Conservation (phyloP, 2,797 vertebrate genomes). For the Poecilia velifera region DNA sequence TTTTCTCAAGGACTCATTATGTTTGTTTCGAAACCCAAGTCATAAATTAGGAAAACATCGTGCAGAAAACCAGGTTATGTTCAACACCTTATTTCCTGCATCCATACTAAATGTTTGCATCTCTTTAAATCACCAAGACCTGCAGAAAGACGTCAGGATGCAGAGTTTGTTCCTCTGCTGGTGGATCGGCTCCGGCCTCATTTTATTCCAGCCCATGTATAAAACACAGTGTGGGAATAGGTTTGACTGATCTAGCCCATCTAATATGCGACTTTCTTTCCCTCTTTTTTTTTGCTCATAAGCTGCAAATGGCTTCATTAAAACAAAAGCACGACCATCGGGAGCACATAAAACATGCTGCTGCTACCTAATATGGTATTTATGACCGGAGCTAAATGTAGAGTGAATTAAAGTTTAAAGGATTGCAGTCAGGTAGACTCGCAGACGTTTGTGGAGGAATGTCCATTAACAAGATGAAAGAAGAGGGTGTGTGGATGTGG, state of each 20-base stretch:
- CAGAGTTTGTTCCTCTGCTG: conserved; percentile 24
- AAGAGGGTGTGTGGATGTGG: conserved; percentile 56
- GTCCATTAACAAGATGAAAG: conserved; percentile 97
- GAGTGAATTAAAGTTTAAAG: conserved; percentile 99
- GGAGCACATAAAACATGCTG: conserved; percentile 91
- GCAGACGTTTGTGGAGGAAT: conserved; percentile 86
- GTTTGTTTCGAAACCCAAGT: background rate
- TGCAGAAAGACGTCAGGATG: conserved; percentile 44
- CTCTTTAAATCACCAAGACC: conserved; percentile 56
- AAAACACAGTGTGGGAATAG: conserved; percentile 94
- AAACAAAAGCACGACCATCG: conserved; percentile 96
- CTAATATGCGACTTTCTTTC: conserved; percentile 85
- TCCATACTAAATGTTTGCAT: background rate
- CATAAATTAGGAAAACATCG: background rate
- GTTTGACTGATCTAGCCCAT: conserved; percentile 93
- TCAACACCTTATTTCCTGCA: background rate
- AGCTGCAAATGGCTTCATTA: conserved; percentile 99
- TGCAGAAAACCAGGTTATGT: background rate
- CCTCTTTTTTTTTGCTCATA: conserved; percentile 83
- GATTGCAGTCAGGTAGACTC: conserved; percentile 95
- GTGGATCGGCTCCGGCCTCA: conserved; percentile 51
- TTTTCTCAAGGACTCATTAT: background rate
- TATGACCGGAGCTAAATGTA: conserved; percentile 98
- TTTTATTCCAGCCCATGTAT: conserved; percentile 88
- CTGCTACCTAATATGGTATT: conserved; percentile 98